Evolutionary conservation across 2,888 invertebrate species (phyloP), one percentile per base, ranked within the genome.

Genomic region (Hydropsyche betteni): DNA sequence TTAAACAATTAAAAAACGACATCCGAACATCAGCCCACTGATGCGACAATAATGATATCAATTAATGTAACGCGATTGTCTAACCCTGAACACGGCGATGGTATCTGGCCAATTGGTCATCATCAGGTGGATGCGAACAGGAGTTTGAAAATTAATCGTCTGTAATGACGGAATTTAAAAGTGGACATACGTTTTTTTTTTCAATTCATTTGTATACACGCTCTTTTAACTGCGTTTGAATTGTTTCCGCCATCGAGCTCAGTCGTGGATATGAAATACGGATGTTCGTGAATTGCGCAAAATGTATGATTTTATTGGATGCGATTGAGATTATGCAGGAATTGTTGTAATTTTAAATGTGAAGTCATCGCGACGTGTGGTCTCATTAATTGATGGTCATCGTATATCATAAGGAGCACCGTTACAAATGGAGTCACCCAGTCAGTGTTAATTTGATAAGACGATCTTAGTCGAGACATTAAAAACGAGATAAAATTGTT

Each of bases 41-140:
- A 64, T 64, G 64, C 12, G 64, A 64, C 64, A 64, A 64, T 64
- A 64, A 64, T 64, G 34, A 64, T 64, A 64, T 64, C 64, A 64
- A 64, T 64, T 64, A 64, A 64, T 64, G 64, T 64, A 64, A 64
- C 36, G 64, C 64, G 36, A 64, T 64, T 64, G 64, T 36, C 64
- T 64, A 64, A 64, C 64, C 64, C 64, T 64, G 64, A 64, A 3
- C 61, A 24, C 61, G 24, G 24, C 2, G 44, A 44, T 10, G 44
- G 10, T 44, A 44, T 44, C 44, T 44, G 44, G 10, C 10, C 44
- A 44, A 44, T 44, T 44, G 44, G 3, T 6, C 44, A 44, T 44
- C 44, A 44, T 44, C 44, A 44, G 44, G 44, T 44, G 44, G 6
- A 44, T 44, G 10, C 24, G 24, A 58, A 58, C 8, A 58, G 8